Evolutionary conservation across 2,113 vertebrate genomes (phyloP), one percentile per base, ranked within the genome.

Genomic region (Machaerirhynchus nigripectus): DNA sequence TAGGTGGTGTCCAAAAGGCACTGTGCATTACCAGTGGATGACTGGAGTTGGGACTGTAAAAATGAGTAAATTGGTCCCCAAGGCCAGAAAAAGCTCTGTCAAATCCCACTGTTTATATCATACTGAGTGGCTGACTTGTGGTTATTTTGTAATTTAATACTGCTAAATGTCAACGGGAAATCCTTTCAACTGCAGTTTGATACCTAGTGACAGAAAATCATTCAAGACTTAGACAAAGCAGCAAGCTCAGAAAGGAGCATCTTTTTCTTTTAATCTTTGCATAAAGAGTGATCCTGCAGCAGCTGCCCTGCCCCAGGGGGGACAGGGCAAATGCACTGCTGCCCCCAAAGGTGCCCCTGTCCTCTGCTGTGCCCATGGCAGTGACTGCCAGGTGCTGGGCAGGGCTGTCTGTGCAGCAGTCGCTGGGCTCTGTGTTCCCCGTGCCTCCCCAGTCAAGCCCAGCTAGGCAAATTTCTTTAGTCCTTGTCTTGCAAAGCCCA

Each of bases 41-140:
- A 85, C 94, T 95, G 89, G 94, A 94, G 80, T 94, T 96, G 91
- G 96, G 97, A 97, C 97, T 95, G 95, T 97, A 97, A 97, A 97
- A 97, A 96, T 95, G 96, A 97, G 96, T 97, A 97, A 98, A 98
- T 98, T 97, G 96, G 97, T 98, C 97, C 97, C 97, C 91, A 95
- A 97, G 97, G 97, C 96, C 95, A 95, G 94, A 96, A 97, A 96
- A 94, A 93, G 84, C 95, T 97, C 94, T 97, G 96, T 97, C 97
- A 97, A 96, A 96, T 97, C 96, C 96, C 96, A 96, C 96, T 97
- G 96, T 97, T 97, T 97, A 97, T 94, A 94, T 97, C 97, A 96
- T 97, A 97, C 96, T 96, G 96, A 97, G 96, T 96, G 96, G 85
- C 96, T 96, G 95, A 96, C 96, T 98, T 97, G 96, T 97, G 96